Base-by-base conservation (phyloP, 2,113 vertebrate species). In the Leiothrix lutea region DNA sequence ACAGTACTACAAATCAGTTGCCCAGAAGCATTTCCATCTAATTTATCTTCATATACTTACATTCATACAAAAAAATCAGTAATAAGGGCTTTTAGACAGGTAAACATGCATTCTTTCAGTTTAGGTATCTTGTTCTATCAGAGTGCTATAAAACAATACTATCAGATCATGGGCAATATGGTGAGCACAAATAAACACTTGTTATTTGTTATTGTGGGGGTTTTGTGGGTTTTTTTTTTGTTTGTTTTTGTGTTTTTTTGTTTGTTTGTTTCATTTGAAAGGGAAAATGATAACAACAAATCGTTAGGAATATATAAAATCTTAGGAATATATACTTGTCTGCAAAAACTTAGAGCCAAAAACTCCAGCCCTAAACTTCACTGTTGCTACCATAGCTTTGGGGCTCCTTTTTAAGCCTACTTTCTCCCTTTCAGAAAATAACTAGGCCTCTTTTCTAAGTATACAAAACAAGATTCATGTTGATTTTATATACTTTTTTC, bases 111-210 rank as follows among this genome's bases (percentile, higher is more conserved):
- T 58, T 38, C 5, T 66, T 70, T 74, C 47, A 14, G 33, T 18
- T 77, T 42, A 23, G 14, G 2, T 22, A 71, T 4, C 45, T 6
- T 33, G 6, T 86, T 69, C 12, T 51, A 70, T 45, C 8, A 38
- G 2, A 91, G 14, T 2, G 1, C 4, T 91, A 26, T n/a, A 38
- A 64, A 84, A 14, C 5, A 57, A n/a, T 66, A 40, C 5, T 56
- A 5, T 15, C 25, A 10, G 44, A 67, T 4, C 17, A 19, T 12
- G 6, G 28, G 8, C 4, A 80, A 22, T 16, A 45, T 0, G 0
- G 2, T 38, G 8, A 88, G 25, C 8, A 74, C 42, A 73, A 86
- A 80, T 4, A 45, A 53, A 65, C 2, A 2, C 5, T 54, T 42
- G 7, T 29, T 51, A 28, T 25, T 47, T 48, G 47, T 7, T 65